A percentile compares a stretch with the other conserved stretches of the same genome.
These are phyloP conservation scores for Bombyx huttoni DNA, from an alignment of 2,888 invertebrate genomes.

Conservation along the genomic window DNA sequence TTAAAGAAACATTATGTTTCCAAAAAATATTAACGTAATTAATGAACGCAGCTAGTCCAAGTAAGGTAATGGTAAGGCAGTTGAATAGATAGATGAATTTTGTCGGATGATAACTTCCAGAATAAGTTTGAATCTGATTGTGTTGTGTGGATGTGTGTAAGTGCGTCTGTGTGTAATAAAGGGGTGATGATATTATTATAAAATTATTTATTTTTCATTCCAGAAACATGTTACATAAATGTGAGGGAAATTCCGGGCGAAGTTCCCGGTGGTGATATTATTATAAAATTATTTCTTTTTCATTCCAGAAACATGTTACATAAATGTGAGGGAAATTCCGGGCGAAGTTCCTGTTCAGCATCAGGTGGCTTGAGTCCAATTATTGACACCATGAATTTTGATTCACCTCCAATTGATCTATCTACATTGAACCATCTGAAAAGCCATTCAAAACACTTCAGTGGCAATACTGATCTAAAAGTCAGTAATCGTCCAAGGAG, in stretches of 20 bases:
- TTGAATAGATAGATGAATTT: no score
- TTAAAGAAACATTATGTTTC: no score
- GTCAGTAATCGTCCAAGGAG: conserved; percentile 53
- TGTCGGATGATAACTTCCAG: no score
- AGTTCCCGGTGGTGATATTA: no score
- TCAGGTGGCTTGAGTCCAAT: conserved; percentile 48
- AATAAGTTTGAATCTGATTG: no score
- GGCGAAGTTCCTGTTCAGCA: conserved; percentile 62
- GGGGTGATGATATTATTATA: no score
- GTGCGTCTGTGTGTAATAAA: no score
- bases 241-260: conserved; percentile 63
- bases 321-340: conserved; percentile 61
- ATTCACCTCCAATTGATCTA: neutral
- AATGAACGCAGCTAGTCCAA: no score
- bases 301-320: conserved; percentile 45
- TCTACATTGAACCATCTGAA: conserved; percentile 15
- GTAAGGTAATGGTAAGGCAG: no score
- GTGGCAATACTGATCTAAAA: conserved; percentile 67
- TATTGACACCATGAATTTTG: conserved; percentile 32
- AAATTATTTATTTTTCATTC: conserved; percentile 12
- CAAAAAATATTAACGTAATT: no score
- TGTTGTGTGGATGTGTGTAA: no score
- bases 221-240: conserved; percentile 48
- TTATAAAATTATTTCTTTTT: conserved; percentile 1
- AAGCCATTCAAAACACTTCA: conserved; percentile 42